These are phyloP conservation scores for Sminthopsis crassicaudata DNA, from an alignment of 2,113 vertebrate genomes.

Conservation along the genomic window DNA sequence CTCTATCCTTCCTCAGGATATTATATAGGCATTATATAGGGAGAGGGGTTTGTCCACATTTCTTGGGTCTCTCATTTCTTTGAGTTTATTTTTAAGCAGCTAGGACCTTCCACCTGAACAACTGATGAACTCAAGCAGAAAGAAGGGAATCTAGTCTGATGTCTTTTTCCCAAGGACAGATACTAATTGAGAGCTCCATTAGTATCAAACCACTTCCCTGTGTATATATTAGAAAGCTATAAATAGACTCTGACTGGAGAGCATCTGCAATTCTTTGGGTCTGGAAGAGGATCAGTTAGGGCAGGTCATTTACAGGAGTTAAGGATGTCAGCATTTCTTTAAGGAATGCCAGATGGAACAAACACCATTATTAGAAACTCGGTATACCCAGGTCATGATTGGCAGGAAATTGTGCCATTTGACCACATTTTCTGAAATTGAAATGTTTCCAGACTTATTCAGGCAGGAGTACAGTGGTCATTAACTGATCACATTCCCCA, in stretches of 20 bases:
- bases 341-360: neutral
- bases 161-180: neutral
- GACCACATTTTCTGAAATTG: slow-evolving; percentile 21
- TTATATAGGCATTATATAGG: too few relatives aligned
- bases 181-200: slow-evolving; percentile 28
- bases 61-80: neutral
- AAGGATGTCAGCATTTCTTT: neutral
- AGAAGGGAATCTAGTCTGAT: neutral
- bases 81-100: slow-evolving; percentile 22
- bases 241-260: neutral
- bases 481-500: slow-evolving; percentile 20
- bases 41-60: slow-evolving; percentile 39
- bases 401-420: neutral
- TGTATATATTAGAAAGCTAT: neutral
- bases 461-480: neutral
- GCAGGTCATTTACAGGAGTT: neutral
- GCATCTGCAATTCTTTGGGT: neutral
- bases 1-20: too few relatives aligned
- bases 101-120: slow-evolving; percentile 18
- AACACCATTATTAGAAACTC: slow-evolving; percentile 9
- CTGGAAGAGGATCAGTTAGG: neutral
- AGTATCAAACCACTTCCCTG: slow-evolving; percentile 8
- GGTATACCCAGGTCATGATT: neutral
- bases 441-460: slow-evolving; percentile 16
- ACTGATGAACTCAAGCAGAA: neutral